Conservation (phyloP, 92 coral and sea anemone genomes). For the Palythoa caribaeorum region DNA sequence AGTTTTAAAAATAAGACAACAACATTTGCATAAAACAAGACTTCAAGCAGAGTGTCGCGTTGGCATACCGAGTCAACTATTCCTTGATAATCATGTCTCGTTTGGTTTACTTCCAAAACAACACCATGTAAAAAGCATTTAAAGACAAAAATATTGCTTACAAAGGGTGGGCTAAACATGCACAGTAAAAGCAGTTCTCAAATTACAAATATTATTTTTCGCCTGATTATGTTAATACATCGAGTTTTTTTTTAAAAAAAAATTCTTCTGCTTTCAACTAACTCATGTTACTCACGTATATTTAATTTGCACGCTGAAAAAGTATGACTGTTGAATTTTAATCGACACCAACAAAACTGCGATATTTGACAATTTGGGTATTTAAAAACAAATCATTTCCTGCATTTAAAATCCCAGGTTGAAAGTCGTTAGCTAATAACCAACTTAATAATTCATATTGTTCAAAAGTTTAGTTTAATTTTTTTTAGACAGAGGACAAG, state of each 20-base stretch:
- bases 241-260: not conserved
- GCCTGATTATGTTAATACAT: not conserved
- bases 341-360: not conserved
- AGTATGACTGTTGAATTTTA: not conserved
- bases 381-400: not conserved
- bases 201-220: not conserved
- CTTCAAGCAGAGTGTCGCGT: slow-evolving; percentile 5
- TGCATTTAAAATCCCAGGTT: not conserved
- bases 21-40: slow-evolving; percentile 22
- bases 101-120: not conserved
- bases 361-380: not conserved
- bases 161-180: not conserved
- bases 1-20: not conserved
- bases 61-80: not conserved
- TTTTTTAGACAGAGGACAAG: not conserved
- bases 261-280: not conserved
- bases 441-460: not conserved
- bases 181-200: not conserved
- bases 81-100: not conserved
- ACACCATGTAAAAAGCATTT: not conserved
- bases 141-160: not conserved
- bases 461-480: not conserved
- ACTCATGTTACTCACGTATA: not conserved
- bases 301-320: not conserved
- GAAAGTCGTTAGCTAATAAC: not conserved